Evolutionary conservation across 1,140 invertebrate genomes (phyloP), one percentile per base, ranked within the genome.

Genomic region (Venturia canescens): DNA sequence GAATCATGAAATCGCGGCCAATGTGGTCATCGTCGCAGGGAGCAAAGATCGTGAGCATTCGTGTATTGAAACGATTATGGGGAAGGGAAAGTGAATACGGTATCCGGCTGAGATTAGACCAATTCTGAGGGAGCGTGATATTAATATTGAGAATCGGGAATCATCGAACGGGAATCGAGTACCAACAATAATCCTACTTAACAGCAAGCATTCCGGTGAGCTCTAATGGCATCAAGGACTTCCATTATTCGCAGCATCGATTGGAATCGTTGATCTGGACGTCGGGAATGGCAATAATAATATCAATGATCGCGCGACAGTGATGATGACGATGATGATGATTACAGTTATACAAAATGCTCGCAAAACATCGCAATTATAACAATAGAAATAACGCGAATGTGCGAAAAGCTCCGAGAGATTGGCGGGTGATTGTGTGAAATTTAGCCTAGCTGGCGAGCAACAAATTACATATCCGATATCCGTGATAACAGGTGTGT

Each of bases 401-500:
- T 63, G 15, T 26, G n/a, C 9, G 9, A 6, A n/a, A 21, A 13
- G 13, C 60, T 26, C 60, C 13, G 60, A 26, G 9, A 11, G 3
- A 23, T 63, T 63, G 7, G 23, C 26, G 60, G 23, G 3, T 2
- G 60, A 23, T 63, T 26, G 60, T 63, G 27, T 31, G 26, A n/a
- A 69, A 69, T 31, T 69, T 31, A 0, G 66, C n/a, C 18, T 69
- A 69, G 29, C 27, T 63, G 4, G 4, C 13, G 15, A 63, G 1
- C 4, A n/a, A 31, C 66, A 1, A 34, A 21, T 69, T 69, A 15
- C 48, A 57, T 60, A 50, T 72, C 31, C 60, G 77, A 31, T 67
- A 70, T 60, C 77, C 9, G 63, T 34, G 27, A 70, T 60, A 53
- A 74, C 67, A 79, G 31, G 50, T 34, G 50, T 38, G 44, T 38